Evolutionary conservation across 2,113 vertebrate genomes (phyloP).

Genomic region (Spilogale gracilis): DNA sequence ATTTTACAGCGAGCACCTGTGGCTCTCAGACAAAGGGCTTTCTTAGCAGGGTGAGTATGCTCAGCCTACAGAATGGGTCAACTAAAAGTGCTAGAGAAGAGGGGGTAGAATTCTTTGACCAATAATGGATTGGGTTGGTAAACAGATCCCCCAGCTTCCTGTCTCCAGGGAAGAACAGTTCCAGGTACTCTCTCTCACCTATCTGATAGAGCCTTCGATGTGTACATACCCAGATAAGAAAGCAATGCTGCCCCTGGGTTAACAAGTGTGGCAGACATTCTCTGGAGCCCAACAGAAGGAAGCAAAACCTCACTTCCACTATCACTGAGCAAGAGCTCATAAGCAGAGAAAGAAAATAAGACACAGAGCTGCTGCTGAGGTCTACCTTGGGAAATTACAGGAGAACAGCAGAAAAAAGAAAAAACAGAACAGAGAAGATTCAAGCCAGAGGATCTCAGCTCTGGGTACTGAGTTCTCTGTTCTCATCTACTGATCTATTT

Average conservation of each 20-base stretch:
- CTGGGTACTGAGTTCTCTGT: background rate
- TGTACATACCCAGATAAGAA: background rate
- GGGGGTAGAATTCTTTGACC: background rate
- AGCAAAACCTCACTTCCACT: background rate
- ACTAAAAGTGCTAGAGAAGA: background rate
- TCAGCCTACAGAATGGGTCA: background rate
- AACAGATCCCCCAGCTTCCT: background rate
- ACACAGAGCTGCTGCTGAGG: background rate
- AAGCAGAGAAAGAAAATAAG: background rate
- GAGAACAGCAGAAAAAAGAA: background rate
- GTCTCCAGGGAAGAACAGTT: background rate
- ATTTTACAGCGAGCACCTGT: background rate
- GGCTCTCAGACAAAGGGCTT: background rate
- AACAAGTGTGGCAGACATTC: background rate
- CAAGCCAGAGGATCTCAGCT: background rate
- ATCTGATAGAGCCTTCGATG: background rate
- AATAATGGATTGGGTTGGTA: background rate
- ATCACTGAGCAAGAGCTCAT: background rate
- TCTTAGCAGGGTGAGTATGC: background rate
- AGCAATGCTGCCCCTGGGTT: background rate
- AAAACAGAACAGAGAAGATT: background rate
- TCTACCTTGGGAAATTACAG: background rate
- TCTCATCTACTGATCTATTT: background rate
- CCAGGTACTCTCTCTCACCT: background rate
- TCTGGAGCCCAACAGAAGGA: background rate